Conservation (phyloP, 2,797 vertebrate species). For the Myotis daubentonii region DNA sequence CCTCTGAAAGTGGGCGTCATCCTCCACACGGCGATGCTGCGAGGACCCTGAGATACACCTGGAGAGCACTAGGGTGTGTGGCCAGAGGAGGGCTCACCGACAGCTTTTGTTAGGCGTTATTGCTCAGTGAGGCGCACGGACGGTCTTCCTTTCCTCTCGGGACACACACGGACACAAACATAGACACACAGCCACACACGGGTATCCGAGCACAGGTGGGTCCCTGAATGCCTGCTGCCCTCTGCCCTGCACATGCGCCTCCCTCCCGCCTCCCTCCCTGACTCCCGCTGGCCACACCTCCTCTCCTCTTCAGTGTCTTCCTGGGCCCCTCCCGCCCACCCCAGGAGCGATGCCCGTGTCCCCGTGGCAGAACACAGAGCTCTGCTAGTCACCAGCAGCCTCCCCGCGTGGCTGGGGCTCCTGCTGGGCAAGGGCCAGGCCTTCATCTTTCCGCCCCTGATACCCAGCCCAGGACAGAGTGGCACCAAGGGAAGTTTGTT, state of each 20-base stretch:
- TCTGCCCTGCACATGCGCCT: neutral
- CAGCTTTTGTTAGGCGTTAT: neutral
- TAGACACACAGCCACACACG: neutral
- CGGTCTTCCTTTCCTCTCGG: neutral
- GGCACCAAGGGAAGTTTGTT: neutral
- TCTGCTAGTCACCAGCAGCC: neutral
- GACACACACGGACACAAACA: neutral
- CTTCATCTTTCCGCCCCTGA: neutral
- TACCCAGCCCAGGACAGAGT: neutral
- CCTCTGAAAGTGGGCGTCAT: neutral
- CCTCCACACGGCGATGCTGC: neutral
- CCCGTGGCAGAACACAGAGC: neutral
- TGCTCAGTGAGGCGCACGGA: neutral
- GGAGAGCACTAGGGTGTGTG: neutral
- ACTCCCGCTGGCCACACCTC: neutral
- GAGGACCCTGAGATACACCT: neutral
- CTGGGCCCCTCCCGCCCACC: neutral
- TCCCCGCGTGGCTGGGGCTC: neutral
- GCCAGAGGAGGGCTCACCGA: neutral
- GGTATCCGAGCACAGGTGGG: neutral
- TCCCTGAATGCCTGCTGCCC: neutral
- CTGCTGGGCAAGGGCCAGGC: neutral
- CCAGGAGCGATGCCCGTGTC: neutral
- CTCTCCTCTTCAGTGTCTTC: neutral
- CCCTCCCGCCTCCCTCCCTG: fast-evolving